Base-by-base conservation (phyloP, 2,888 invertebrate species). In the Drosophila kuntzei region DNA sequence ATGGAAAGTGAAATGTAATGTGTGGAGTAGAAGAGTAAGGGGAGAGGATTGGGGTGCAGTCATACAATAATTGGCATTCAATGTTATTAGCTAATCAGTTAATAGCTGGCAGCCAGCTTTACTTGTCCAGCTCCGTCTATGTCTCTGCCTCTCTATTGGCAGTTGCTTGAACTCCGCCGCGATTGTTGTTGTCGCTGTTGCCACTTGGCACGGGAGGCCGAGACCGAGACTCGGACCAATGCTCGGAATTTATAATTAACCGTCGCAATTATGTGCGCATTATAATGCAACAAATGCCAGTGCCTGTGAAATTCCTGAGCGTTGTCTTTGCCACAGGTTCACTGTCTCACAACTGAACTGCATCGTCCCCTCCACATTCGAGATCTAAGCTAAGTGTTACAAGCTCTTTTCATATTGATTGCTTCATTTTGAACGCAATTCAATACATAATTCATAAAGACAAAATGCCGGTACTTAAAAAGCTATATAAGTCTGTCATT, bases 241-340 rank as follows among this genome's bases (percentile, higher is more conserved):
- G 79, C 50, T 70, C 80, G 82, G 80, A 82, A 89, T 89, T 78
- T 72, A 37, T 77, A 78, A 79, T 83, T 84, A 84, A 73, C 59
- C 65, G 47, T 27, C 27, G 65, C 75, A 86, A 86, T 90, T 89
- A 89, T 89, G 88, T 77, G 80, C 70, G 74, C 76, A 85, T 83
- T 87, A 86, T 75, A 78, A 75, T 78, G 75, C 53, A 80, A 43
- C 77, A 78, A 74, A 60, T 68, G 81, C 55, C 66, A 66, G 43
- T 39, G 80, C 71, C 75, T 83, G 59, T 61, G 72, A 81, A 83
- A 86, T 86, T 83, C 88, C 86, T 78, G 39, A 67, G 65, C 67
- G 53, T 72, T 76, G 72, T 43, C 53, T 39, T 44, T 44, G 58
- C 59, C 60, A 62, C 66, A 60, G 71, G 74, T 57, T 65, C 74